A percentile compares a stretch with the other conserved stretches of the same genome.
Evolutionary conservation across 2,888 invertebrate genomes (phyloP).

Genomic region (Dynastes maya): DNA sequence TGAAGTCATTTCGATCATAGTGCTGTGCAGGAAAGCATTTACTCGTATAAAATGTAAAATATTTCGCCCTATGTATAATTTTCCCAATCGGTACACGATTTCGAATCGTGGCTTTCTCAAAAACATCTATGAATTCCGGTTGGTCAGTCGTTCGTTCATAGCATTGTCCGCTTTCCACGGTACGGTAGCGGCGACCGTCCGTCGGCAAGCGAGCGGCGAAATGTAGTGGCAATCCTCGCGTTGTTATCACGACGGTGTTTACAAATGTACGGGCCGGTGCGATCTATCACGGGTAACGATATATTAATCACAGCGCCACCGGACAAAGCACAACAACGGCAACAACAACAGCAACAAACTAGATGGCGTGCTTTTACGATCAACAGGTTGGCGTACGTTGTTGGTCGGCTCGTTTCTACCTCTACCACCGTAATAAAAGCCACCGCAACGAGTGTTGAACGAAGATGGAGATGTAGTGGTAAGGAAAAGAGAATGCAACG

Average conservation of each 20-base stretch:
- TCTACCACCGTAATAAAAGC: background rate
- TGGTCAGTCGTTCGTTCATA: no score
- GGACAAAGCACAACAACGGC: constrained; percentile 52
- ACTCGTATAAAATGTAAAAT: no score
- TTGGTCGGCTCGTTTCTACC: constrained; percentile 3
- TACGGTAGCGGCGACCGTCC: background rate
- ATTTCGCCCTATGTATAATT: no score
- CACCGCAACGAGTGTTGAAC: background rate
- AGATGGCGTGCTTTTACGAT: constrained; percentile 54
- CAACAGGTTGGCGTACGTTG: constrained; percentile 47
- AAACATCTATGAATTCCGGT: no score
- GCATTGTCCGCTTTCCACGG: background rate
- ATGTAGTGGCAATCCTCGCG: constrained; percentile 30
- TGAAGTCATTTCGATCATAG: no score
- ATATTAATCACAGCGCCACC: constrained; percentile 55
- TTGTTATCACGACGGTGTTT: constrained; percentile 54
- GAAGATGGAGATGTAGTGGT: background rate
- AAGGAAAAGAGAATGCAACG: background rate
- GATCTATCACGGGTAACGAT: constrained; percentile 55
- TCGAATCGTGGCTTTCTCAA: no score
- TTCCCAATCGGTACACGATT: no score
- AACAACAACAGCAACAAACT: constrained; percentile 49
- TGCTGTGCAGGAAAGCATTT: no score
- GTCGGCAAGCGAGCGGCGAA: constrained; percentile 5
- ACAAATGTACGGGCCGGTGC: constrained; percentile 54